These are phyloP conservation scores for Mola mola DNA, from an alignment of 2,113 vertebrate species.

Conservation along the genomic window DNA sequence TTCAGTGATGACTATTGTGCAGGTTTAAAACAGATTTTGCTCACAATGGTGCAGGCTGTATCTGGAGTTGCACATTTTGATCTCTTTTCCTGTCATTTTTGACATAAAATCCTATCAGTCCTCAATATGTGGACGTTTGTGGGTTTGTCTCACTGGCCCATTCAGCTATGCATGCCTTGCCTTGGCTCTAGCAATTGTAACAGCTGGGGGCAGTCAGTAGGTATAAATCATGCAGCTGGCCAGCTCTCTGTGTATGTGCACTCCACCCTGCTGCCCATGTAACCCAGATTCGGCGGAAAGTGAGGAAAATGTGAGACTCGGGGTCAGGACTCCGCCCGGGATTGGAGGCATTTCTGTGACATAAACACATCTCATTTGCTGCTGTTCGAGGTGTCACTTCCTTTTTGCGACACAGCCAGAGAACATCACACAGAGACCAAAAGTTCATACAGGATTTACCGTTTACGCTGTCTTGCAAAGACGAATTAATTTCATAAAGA, in stretches of 20 bases:
- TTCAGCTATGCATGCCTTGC: constrained; percentile 74
- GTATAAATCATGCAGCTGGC: constrained; percentile 78
- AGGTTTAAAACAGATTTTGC: not conserved
- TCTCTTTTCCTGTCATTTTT: not conserved
- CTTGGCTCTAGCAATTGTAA: constrained; percentile 73
- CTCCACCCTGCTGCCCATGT: constrained; percentile 57
- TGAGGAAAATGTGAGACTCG: constrained; percentile 39
- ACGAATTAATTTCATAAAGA: too few species aligned
- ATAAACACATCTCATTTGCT: too few species aligned
- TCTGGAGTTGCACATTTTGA: constrained; percentile 1
- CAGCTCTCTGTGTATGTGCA: constrained; percentile 65
- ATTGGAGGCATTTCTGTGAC: too few species aligned
- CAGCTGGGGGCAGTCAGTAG: constrained; percentile 82
- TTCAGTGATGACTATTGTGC: not conserved
- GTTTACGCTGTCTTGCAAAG: too few species aligned
- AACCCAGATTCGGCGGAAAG: constrained; percentile 42
- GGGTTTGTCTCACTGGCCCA: constrained; percentile 59
- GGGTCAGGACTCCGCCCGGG: not conserved
- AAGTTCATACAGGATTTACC: not conserved
- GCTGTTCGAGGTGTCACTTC: too few species aligned
- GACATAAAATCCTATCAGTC: constrained; percentile 29
- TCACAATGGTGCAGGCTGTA: not conserved
- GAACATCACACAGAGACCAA: not conserved
- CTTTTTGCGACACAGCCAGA: too few species aligned
- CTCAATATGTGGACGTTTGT: constrained; percentile 58